phyloP scores from a whole-genome alignment of 2,888 invertebrate species.

The Trissolcus japonicus region DNA sequence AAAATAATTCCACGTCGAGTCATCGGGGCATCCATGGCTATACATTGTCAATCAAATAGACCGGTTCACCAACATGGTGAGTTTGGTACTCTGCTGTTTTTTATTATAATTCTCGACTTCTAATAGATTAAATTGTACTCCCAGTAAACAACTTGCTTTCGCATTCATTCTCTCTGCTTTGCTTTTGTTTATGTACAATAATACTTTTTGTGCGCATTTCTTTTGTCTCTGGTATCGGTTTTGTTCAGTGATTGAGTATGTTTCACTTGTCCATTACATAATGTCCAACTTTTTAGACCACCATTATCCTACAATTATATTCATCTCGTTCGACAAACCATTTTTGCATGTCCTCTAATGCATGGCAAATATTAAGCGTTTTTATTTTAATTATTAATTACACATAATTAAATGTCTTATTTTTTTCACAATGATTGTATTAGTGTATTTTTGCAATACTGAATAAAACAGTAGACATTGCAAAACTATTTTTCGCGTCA shows the following conservation, averaged over 20 bases:
- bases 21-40: constrained; percentile 64
- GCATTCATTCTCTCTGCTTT: constrained; percentile 12
- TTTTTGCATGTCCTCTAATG: no score
- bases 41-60: constrained; percentile 67
- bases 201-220: constrained; percentile 3
- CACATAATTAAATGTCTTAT: no score
- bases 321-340: background rate
- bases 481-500: no score
- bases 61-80: constrained; percentile 74
- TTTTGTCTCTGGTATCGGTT: background rate
- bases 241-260: background rate
- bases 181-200: constrained; percentile 13
- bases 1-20: constrained; percentile 56
- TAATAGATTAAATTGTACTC: constrained; percentile 6
- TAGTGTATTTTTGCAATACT: no score
- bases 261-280: constrained; percentile 10
- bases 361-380: no score
- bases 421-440: no score
- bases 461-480: no score
- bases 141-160: constrained; percentile 8
- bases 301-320: constrained; percentile 5
- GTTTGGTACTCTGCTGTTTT: constrained; percentile 64
- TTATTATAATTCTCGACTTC: constrained; percentile 29
- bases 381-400: no score
- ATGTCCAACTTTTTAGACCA: background rate